phyloP scores from a whole-genome alignment of 2,797 vertebrate genomes.

The Takifugu ocellatus region DNA sequence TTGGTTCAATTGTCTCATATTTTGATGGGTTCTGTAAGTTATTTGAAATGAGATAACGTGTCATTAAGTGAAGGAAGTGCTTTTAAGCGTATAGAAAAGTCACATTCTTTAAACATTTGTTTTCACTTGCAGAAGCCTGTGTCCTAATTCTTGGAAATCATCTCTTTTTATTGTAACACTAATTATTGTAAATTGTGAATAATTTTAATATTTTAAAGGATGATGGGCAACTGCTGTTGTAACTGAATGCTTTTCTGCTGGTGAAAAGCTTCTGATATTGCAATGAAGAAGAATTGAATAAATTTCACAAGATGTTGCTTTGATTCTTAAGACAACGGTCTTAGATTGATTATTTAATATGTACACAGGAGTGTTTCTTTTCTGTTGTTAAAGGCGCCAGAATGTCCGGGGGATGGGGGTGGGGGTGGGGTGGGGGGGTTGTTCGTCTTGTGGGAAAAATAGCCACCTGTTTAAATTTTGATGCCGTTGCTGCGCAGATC shows the following conservation, averaged over 20 bases:
- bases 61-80: slow-evolving; percentile 74
- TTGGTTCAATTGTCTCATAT: slow-evolving; percentile 62
- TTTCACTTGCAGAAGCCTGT: slow-evolving; percentile 82
- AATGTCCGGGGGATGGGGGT: slow-evolving; percentile 2
- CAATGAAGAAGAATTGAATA: slow-evolving; percentile 87
- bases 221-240: slow-evolving; percentile 81
- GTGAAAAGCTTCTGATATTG: slow-evolving; percentile 77
- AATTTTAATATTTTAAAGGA: slow-evolving; percentile 86
- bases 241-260: slow-evolving; percentile 87
- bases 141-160: slow-evolving; percentile 72
- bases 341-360: slow-evolving; percentile 70
- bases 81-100: slow-evolving; percentile 71
- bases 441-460: slow-evolving; percentile 2
- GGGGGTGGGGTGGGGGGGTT: not conserved
- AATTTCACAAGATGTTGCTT: slow-evolving; percentile 86
- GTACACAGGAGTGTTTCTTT: slow-evolving; percentile 31
- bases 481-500: slow-evolving; percentile 29
- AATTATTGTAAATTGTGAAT: slow-evolving; percentile 97
- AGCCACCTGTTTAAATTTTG: slow-evolving; percentile 23
- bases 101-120: slow-evolving; percentile 79
- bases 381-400: slow-evolving; percentile 17
- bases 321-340: slow-evolving; percentile 74
- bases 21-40: slow-evolving; percentile 68
- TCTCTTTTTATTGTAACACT: slow-evolving; percentile 81
- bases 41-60: slow-evolving; percentile 70